Evolutionary conservation across 53 echinoderm and acorn worm genomes (phyloP).

Genomic region (Henricia sp.): DNA sequence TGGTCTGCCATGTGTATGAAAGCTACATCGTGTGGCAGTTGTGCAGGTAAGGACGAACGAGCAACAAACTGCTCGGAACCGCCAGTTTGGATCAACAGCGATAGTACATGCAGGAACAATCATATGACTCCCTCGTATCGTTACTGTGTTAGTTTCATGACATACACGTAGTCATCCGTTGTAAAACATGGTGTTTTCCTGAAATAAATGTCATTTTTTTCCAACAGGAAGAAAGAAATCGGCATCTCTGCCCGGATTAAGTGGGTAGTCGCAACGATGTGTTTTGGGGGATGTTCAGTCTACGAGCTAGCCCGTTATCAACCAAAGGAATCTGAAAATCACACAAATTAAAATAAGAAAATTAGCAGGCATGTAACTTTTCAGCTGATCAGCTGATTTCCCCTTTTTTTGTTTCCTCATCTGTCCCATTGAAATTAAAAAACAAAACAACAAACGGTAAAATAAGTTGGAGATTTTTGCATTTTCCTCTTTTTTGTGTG

Average conservation of each 20-base stretch:
- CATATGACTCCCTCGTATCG: no score
- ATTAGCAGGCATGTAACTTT: neutral
- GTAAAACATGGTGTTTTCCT: neutral
- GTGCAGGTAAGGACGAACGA: no score
- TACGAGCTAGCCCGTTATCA: slow-evolving; percentile 29
- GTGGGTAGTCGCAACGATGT: slow-evolving; percentile 23
- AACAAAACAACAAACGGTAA: neutral
- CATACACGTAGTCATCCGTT: no score
- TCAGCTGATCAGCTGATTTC: neutral
- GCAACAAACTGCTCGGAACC: no score
- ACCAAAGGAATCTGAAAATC: neutral
- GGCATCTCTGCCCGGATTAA: neutral
- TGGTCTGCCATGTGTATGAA: no score
- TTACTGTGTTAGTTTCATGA: no score
- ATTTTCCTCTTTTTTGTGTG: no score
- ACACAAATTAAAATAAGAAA: neutral
- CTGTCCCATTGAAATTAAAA: neutral
- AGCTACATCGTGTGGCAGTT: no score
- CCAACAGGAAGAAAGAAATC: slow-evolving; percentile 35
- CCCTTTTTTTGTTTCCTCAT: neutral
- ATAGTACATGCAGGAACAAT: no score
- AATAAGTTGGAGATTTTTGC: neutral
- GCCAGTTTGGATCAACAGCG: no score
- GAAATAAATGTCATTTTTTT: neutral
- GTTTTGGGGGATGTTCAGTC: slow-evolving; percentile 45